phyloP scores from a whole-genome alignment of 2,113 vertebrate species.

The Triplophysa tibetana region DNA sequence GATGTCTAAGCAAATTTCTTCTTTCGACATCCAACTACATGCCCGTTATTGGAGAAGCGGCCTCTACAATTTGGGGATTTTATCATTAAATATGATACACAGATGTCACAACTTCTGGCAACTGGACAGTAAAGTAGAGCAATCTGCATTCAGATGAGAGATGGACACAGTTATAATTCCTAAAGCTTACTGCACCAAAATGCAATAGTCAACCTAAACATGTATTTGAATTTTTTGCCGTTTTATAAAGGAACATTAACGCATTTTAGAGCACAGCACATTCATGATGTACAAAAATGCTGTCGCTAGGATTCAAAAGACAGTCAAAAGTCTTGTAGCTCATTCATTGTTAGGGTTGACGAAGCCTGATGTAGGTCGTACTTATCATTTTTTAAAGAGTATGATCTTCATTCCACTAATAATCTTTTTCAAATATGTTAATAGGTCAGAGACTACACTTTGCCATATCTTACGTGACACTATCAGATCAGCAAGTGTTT shows the following conservation, averaged over 20 bases:
- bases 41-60: conserved; percentile 16
- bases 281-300: not conserved
- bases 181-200: conserved; percentile 1
- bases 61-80: conserved; percentile 20
- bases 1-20: conserved; percentile 20
- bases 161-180: conserved; percentile 4
- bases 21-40: conserved; percentile 14
- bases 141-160: not conserved
- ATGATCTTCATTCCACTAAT: not conserved
- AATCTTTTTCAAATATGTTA: not conserved
- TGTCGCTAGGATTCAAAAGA: not conserved
- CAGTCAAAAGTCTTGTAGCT: not conserved
- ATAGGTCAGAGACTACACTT: not conserved
- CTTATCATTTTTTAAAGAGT: not conserved
- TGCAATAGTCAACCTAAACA: not conserved
- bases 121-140: not conserved
- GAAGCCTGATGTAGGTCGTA: not conserved
- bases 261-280: not conserved
- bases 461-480: not conserved
- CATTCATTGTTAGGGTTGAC: not conserved
- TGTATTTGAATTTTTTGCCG: too few species aligned
- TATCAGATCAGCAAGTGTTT: not conserved
- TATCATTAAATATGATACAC: conserved; percentile 38
- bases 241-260: too few species aligned
- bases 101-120: conserved; percentile 12